Evolutionary conservation across 2,113 vertebrate species (phyloP).

Genomic region (Tupaia chinensis): DNA sequence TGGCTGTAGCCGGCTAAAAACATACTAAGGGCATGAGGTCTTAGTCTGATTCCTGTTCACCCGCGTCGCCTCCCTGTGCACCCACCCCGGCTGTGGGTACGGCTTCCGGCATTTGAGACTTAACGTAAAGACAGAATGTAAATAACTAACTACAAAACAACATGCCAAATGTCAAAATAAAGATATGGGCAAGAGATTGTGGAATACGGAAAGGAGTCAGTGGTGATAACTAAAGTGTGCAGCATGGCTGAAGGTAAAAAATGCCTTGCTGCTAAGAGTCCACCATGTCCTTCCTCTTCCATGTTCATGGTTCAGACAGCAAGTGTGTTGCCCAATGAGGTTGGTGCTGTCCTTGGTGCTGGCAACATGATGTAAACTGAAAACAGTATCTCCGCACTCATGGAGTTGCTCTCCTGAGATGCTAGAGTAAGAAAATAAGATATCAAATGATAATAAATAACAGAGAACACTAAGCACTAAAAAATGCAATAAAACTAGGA

Average conservation of each 20-base stretch:
- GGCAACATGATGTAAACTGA: background rate
- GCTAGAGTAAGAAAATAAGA: background rate
- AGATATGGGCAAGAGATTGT: background rate
- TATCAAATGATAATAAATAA: background rate
- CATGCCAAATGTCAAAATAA: background rate
- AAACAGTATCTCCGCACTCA: background rate
- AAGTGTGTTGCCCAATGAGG: accelerated
- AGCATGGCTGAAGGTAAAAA: background rate
- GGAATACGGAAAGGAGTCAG: background rate
- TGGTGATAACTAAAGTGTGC: background rate
- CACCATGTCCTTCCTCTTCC: background rate
- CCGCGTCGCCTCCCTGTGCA: too few relatives aligned
- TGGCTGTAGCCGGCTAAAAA: too few relatives aligned
- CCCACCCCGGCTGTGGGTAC: too few relatives aligned
- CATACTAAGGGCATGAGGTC: too few relatives aligned
- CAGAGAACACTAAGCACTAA: background rate
- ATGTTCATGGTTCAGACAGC: background rate
- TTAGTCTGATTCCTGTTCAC: too few relatives aligned
- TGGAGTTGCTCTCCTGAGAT: background rate
- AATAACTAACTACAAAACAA: background rate
- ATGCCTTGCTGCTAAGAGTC: background rate
- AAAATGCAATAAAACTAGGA: background rate
- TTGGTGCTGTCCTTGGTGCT: background rate
- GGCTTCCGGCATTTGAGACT: too few relatives aligned
- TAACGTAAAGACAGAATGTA: background rate